Evolutionary conservation across 2,797 vertebrate genomes (phyloP), one percentile per base, ranked within the genome.

Genomic region (Sebastes baramenuke): DNA sequence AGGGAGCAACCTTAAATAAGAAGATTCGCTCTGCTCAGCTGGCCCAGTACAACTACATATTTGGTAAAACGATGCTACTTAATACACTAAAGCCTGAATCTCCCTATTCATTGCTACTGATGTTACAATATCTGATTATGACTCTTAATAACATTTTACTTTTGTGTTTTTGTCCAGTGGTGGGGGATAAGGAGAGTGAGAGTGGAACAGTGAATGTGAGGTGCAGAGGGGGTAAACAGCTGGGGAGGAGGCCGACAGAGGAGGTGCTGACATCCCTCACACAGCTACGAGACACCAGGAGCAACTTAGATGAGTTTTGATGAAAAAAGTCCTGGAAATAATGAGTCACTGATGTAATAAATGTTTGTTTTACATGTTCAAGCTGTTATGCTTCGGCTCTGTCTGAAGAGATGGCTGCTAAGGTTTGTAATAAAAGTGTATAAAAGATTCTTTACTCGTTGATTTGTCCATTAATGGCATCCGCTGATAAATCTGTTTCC

Each of bases 41-140:
- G 27, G 88, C 95, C 34, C 97, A 97, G 85, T 98, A 98, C 94
- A 99, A 99, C 93, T 98, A 98, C 94, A 97, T 97, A 92, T 95
- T 99, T 78, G 98, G 98, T 99, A 93, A 94, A 81, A 58, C 85
- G 60, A 72, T 1, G 14, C 42, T 59, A 1, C 56, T 36, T 72
- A 7, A 29, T 55, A 54, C 8, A 54, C 36, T 42, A 13, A 65
- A 82, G 25, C 38, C 14, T 22, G 13, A 68, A 54, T 34, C 36
- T 58, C 24, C n/a, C 3, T 3, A 11, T 34, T 76, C 18, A 38
- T 55, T 62, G 22, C 22, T 68, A 1, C 60, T 22, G 30, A 80
- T 61, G 10, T 84, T 56, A 22, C 38, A 1, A n/a, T 32, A 70
- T 30, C 55, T 79, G n/a, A 82, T 55, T 32, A 36, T 64, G 46